Evolutionary conservation across 2,113 vertebrate species (phyloP), one percentile per base, ranked within the genome.

Genomic region (Protomyctophum bolini): DNA sequence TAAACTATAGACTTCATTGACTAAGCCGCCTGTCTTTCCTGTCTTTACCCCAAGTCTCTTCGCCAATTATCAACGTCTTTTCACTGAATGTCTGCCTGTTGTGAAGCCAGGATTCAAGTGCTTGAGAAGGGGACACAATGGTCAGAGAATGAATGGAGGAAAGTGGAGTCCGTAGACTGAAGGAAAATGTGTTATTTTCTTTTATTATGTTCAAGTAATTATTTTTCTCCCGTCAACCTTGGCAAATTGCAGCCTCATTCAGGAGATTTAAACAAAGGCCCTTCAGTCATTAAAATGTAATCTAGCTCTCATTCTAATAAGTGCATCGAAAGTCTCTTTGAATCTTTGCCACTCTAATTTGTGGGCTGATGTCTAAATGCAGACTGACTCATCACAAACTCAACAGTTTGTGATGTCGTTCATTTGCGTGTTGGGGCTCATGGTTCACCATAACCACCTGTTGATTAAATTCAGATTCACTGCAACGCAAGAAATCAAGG

Each of bases 211-310:
- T 41, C 33, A 41, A 1, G 21, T 41, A 41, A 41, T 41, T 41
- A 52, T 52, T 52, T 52, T 52, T 52, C 12, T 52, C 33, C 33
- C 33, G 33, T 41, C 33, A 41, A 11, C 14, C 62, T 64, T 64
- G 62, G 46, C n/a, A 64, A 64, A 50, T 50, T 50, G 62, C 48
- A n/a, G 47, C 10, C 14, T 50, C 15, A 51, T 64, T 64, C 62
- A 50, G 50, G 11, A 6, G 28, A 60, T 5, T 41, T 4, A 11
- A 60, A 60, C 29, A 45, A 64, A 15, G 28, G 47, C 9, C 15
- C 47, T 58, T 2, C 56, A 58, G 47, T 28, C n/a, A 7, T 52
- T 52, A 52, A 52, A 52, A 41, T 41, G 50, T 12, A 52, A 2
- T 56, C 12, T 56, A 14, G 54, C 12, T 56, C 54, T 56, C 54